A percentile compares a stretch with the other conserved stretches of the same genome.
Evolutionary conservation across 1,140 invertebrate species (phyloP).

Genomic region (Hyposmocoma kahamanoa): DNA sequence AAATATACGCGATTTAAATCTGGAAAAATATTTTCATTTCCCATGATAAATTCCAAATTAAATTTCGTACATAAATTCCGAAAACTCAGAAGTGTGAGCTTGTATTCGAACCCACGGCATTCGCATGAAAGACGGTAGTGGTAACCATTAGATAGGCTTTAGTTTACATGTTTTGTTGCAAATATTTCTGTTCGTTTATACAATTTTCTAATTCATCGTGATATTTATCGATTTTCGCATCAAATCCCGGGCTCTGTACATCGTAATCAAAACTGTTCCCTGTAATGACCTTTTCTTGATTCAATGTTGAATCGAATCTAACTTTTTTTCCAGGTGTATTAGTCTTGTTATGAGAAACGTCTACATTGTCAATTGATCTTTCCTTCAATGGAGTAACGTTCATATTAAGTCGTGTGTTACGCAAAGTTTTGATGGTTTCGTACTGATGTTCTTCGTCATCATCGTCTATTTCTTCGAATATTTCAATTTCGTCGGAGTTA

Average conservation of each 20-base stretch:
- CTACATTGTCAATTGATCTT: constrained; percentile 32
- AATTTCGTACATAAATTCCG: no score
- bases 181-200: constrained; percentile 68
- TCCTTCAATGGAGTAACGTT: constrained; percentile 62
- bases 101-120: no score
- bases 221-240: constrained; percentile 65
- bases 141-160: not conserved
- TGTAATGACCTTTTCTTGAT: constrained; percentile 67
- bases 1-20: no score
- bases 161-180: constrained; percentile 61
- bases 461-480: constrained; percentile 36
- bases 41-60: no score
- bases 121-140: not conserved
- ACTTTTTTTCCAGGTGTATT: constrained; percentile 64
- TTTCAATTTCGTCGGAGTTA: constrained; percentile 67
- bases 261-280: constrained; percentile 66
- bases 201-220: constrained; percentile 72
- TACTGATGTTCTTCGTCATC: constrained; percentile 57
- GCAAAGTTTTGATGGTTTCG: constrained; percentile 59
- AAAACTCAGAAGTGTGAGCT: no score
- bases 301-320: constrained; percentile 67
- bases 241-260: constrained; percentile 57
- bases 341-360: constrained; percentile 40
- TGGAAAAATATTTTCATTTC: no score
- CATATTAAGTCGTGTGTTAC: constrained; percentile 56